Percentiles rank a stretch among this genome's conserved stretches.
Evolutionary conservation across 2,113 vertebrate species (phyloP).

Genomic region (Triplophysa tibetana): DNA sequence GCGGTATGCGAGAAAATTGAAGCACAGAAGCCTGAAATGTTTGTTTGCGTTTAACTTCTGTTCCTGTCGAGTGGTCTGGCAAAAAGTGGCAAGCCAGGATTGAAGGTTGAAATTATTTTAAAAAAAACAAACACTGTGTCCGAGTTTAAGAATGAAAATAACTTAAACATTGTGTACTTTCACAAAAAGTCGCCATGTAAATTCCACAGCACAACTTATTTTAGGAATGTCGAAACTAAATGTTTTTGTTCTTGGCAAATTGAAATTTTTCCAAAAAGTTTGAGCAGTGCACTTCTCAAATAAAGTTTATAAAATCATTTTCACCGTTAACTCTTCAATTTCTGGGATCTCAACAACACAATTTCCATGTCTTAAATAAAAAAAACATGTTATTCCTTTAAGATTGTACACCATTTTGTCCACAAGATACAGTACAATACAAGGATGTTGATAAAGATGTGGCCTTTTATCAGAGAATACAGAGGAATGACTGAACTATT

Average conservation of each 20-base stretch:
- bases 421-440: background rate
- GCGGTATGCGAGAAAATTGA: background rate
- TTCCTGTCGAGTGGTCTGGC: background rate
- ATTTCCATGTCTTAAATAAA: background rate
- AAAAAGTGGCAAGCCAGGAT: background rate
- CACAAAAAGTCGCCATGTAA: background rate
- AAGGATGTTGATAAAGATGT: background rate
- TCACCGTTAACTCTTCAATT: too few species aligned
- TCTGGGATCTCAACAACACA: background rate
- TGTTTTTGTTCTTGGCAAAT: background rate
- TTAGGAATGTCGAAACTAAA: background rate
- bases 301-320: background rate
- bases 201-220: background rate
- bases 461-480: background rate
- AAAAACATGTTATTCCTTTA: background rate
- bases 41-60: constrained; percentile 3
- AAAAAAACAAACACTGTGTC: background rate
- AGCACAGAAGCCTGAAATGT: background rate
- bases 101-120: background rate
- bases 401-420: background rate
- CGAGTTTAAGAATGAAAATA: background rate
- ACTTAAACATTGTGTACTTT: background rate
- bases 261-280: background rate
- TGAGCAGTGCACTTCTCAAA: background rate
- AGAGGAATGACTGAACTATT: background rate